Conservation (phyloP, 2,888 invertebrate genomes). For the Hartigia nigra region DNA sequence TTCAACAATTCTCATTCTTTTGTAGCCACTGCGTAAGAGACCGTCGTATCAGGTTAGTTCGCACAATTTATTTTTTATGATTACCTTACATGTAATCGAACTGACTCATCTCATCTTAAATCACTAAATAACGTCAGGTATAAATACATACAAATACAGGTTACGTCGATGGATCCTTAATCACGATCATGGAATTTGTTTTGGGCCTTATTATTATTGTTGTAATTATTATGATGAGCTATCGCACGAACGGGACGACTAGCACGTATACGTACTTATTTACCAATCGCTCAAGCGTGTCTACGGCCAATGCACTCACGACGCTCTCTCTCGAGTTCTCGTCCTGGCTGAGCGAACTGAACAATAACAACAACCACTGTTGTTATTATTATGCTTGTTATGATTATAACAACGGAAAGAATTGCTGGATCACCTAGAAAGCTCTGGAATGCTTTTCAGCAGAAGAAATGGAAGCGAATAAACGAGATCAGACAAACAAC, state of each 20-base stretch:
- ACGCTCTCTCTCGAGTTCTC: background rate
- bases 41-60: background rate
- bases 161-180: background rate
- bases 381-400: background rate
- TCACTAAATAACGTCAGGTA: background rate
- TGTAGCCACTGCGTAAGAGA: background rate
- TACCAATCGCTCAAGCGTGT: background rate
- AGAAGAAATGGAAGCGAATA: background rate
- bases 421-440: background rate
- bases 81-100: background rate
- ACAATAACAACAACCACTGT: background rate
- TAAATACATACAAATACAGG: background rate
- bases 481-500: background rate
- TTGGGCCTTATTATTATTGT: background rate
- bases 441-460: background rate
- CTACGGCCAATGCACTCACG: conserved; percentile 4
- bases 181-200: background rate
- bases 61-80: background rate
- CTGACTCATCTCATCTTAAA: background rate
- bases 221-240: background rate
- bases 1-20: background rate
- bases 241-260: background rate
- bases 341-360: background rate
- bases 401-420: background rate
- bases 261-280: background rate